A percentile compares a stretch with the other conserved stretches of the same genome.
These are phyloP conservation scores for Anastrepha ludens DNA, from an alignment of 1,140 invertebrate species.

Conservation along the genomic window DNA sequence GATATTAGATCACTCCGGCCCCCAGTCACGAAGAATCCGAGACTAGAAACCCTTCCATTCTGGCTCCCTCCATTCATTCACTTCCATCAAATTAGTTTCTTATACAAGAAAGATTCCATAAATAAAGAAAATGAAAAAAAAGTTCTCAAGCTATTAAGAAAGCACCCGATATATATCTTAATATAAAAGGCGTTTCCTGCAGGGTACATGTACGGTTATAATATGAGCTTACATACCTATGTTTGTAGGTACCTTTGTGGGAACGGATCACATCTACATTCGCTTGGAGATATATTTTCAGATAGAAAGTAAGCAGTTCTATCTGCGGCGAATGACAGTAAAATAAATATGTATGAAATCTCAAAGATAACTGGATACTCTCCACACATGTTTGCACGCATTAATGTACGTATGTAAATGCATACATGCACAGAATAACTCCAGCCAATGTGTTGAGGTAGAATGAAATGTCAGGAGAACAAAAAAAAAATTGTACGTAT, in stretches of 20 bases:
- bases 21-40: too few relatives aligned
- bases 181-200: too few relatives aligned
- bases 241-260: not conserved
- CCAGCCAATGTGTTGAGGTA: not conserved
- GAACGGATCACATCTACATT: conserved; percentile 60
- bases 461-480: conserved; percentile 9
- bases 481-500: not conserved
- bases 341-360: conserved; percentile 73
- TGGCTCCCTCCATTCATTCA: too few relatives aligned
- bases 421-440: not conserved
- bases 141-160: too few relatives aligned
- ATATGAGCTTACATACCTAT: not conserved
- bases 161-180: too few relatives aligned
- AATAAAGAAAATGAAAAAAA: too few relatives aligned
- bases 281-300: conserved; percentile 49
- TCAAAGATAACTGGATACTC: conserved; percentile 22
- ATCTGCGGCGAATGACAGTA: conserved; percentile 67
- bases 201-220: too few relatives aligned
- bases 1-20: too few relatives aligned
- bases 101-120: too few relatives aligned
- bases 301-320: conserved; percentile 62
- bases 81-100: too few relatives aligned
- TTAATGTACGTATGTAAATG: not conserved
- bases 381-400: not conserved
- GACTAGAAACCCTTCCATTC: too few relatives aligned